phyloP scores from a whole-genome alignment of 1,140 invertebrate species.

The Drosophila bocki region DNA sequence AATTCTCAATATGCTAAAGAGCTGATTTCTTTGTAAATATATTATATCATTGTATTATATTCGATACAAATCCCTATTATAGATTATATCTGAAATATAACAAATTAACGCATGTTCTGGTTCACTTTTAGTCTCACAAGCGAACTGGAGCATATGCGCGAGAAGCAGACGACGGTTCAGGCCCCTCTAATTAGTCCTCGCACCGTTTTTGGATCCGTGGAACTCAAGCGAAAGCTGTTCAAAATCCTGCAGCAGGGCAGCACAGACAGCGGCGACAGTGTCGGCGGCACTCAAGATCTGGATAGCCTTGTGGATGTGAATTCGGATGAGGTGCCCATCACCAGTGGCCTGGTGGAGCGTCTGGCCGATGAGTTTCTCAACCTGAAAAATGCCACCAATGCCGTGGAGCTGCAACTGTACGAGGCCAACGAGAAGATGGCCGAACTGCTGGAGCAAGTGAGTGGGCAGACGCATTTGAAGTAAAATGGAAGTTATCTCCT shows the following conservation, averaged over 20 bases:
- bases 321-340: constrained; percentile 54
- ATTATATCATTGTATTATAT: too few species aligned
- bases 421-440: constrained; percentile 85
- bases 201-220: constrained; percentile 53
- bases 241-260: constrained; percentile 76
- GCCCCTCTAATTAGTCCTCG: background rate
- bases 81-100: background rate
- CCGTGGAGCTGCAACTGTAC: constrained; percentile 81
- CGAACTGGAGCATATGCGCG: constrained; percentile 70
- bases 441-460: constrained; percentile 79
- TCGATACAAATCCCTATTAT: too few species aligned
- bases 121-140: constrained; percentile 56
- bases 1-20: too few species aligned
- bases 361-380: constrained; percentile 75
- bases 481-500: background rate
- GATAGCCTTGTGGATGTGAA: constrained; percentile 75
- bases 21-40: too few species aligned
- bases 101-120: background rate
- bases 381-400: constrained; percentile 71
- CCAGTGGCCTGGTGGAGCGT: constrained; percentile 66
- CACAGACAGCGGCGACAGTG: constrained; percentile 47
- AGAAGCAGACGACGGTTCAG: constrained; percentile 58
- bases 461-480: background rate
- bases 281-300: constrained; percentile 50
- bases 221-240: constrained; percentile 71